Base-by-base conservation (phyloP, 1,140 invertebrate genomes). In the silkworm (Bombyx mori) region DNA sequence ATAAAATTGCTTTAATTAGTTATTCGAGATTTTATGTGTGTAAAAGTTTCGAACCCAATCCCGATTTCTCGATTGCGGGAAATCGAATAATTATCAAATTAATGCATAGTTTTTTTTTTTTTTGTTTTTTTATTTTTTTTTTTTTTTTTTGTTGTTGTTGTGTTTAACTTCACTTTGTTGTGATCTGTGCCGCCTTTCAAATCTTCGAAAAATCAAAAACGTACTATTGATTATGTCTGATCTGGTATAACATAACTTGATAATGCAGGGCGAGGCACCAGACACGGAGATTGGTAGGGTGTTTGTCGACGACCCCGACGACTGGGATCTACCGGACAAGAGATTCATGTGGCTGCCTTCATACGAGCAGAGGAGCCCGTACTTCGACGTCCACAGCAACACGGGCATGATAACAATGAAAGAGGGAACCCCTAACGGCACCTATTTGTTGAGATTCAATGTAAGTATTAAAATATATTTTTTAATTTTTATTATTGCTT, bases 271-370 rank as follows among this genome's bases (percentile, higher is more conserved):
- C 9, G 90, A 92, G 61, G 89, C 92, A 0, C 93, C 92, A 0
- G 91, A 93, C 56, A 94, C 93, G 1, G 90, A 93, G 63, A 96
- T 98, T 50, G 97, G 97, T 0, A 88, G 95, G 26, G 96, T 98
- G 1, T 98, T 95, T 79, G 96, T 97, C 0, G 90, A 95, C 42
- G 97, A 99, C 86, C 89, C 91, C 0, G 97, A 99, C 75, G 97
- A 98, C 77, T 98, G 96, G 96, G 97, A 99, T 86, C 82, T 97
- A 48, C 91, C 91, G 0, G 96, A 98, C 75, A 99, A 99, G 86
- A 75, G 88, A 2, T 99, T 97, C 66, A 80, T 84, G 8, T 95
- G 94, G 94, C 67, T 82, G 12, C 68, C 84, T 0, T 86, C 82
- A 0, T 88, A 79, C 45, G 82, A 91, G 63, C 82, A 91, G 0